phyloP scores from a whole-genome alignment of 2,113 vertebrate species.

The Boleophthalmus pectinirostris region DNA sequence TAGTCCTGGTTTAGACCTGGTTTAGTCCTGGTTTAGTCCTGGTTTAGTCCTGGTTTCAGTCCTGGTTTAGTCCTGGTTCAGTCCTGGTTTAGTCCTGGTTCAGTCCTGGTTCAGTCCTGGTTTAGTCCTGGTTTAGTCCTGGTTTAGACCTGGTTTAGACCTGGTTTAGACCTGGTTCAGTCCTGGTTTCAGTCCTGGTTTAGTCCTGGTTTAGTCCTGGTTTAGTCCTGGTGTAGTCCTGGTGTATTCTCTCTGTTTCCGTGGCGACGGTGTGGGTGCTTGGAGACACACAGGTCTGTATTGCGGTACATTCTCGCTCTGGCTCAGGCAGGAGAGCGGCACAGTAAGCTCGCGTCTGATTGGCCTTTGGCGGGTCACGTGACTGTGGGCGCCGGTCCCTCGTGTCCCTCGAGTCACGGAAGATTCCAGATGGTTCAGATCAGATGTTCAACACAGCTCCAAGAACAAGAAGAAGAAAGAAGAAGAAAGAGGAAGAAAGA shows the following conservation, averaged over 20 bases:
- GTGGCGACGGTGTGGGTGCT: constrained; percentile 26
- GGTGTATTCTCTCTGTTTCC: not conserved
- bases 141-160: too few relatives aligned
- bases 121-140: too few relatives aligned
- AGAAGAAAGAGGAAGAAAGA: constrained; percentile 38
- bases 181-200: too few relatives aligned
- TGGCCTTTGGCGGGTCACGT: constrained; percentile 60
- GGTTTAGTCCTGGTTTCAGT: too few relatives aligned
- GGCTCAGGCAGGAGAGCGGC: constrained; percentile 61
- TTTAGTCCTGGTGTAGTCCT: too few relatives aligned
- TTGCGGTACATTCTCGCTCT: constrained; percentile 60
- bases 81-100: too few relatives aligned
- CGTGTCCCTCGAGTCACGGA: constrained; percentile 70
- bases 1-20: too few relatives aligned
- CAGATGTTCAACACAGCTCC: constrained; percentile 68
- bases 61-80: too few relatives aligned
- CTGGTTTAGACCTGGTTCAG: too few relatives aligned
- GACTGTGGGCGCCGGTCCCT: constrained; percentile 65
- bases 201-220: too few relatives aligned
- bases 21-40: too few relatives aligned
- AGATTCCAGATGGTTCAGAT: constrained; percentile 78
- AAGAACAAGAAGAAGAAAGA: constrained; percentile 31
- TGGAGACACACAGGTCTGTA: constrained; percentile 45
- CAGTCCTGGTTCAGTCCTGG: too few relatives aligned
- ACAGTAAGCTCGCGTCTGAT: constrained; percentile 42